Evolutionary conservation across 2,113 vertebrate species (phyloP), one percentile per base, ranked within the genome.

Genomic region (Maccullochella peelii): DNA sequence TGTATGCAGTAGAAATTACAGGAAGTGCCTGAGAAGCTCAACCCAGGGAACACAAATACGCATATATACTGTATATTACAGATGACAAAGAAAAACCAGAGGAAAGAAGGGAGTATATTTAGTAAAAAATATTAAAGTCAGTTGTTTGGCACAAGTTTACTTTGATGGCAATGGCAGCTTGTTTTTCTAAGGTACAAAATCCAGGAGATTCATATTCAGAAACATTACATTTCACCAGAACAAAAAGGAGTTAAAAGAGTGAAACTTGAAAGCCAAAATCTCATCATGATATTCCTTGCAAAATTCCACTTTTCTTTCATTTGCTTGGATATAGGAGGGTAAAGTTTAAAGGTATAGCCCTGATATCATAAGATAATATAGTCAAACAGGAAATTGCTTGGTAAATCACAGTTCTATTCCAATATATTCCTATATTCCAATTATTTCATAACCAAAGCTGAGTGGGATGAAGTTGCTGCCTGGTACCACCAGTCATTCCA

Each of bases 41-140:
- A 47, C 12, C 12, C 54, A 44, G 21, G 30, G 49, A 38, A 44
- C 30, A 54, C n/a, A 73, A 33, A 72, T 71, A 9, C 47, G 21
- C 5, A 33, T 33, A 33, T 33, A 33, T 33, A n/a, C n/a, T n/a
- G 4, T 33, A 33, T 33, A 33, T 33, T 27, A 55, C 36, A 57
- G 62, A 70, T 73, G 63, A 81, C 38, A 58, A 77, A 68, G 36
- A 77, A 74, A 12, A 80, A 27, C 54, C 23, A 63, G n/a, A 58
- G 40, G 59, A 76, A 73, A 50, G 12, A 73, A n/a, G 16, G 23
- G 23, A 59, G 44, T 79, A 61, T 62, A 6, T 80, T 71, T 38
- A 23, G 68, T 25, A 57, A 23, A 36, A 85, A 72, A 68, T 14
- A 50, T 44, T 11, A 15, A 7, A 68, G 71, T 79, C 57, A 36